A percentile compares a stretch with the other conserved stretches of the same genome.
phyloP scores from a whole-genome alignment of 2,888 invertebrate species.

The Eupithecia pulchellata region DNA sequence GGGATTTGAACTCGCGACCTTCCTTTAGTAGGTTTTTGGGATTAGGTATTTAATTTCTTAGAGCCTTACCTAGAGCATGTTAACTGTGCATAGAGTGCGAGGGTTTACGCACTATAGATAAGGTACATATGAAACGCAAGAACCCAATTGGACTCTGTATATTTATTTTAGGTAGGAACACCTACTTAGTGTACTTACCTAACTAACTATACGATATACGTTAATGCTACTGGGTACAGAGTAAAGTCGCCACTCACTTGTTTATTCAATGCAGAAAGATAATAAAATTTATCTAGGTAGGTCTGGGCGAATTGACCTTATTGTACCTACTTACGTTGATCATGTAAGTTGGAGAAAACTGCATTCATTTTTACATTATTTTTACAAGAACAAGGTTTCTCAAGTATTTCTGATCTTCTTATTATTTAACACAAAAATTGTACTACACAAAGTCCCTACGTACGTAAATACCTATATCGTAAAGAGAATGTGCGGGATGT shows the following conservation, averaged over 20 bases:
- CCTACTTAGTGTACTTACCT: too few species aligned
- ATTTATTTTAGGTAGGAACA: too few species aligned
- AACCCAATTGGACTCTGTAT: too few species aligned
- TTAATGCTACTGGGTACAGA: neutral
- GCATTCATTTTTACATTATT: neutral
- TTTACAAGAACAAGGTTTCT: neutral
- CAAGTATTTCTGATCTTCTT: neutral
- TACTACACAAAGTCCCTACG: neutral
- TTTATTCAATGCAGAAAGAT: neutral
- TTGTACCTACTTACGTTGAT: neutral
- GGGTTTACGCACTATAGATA: too few species aligned
- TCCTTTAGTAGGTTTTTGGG: too few species aligned
- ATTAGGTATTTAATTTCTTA: too few species aligned
- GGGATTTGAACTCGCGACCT: too few species aligned
- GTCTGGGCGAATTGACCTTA: slow-evolving; percentile 1
- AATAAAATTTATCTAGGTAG: slow-evolving; percentile 1
- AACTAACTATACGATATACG: too few species aligned
- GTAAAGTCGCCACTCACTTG: neutral
- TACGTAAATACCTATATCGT: neutral
- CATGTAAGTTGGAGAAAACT: neutral
- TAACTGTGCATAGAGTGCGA: too few species aligned
- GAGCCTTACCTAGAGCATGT: too few species aligned
- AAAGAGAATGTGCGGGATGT: neutral
- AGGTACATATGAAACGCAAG: too few species aligned
- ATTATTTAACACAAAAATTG: neutral